Percentiles rank a stretch among this genome's conserved stretches.
Evolutionary conservation across 2,113 vertebrate species (phyloP).

Genomic region (Entosphenus tridentatus): DNA sequence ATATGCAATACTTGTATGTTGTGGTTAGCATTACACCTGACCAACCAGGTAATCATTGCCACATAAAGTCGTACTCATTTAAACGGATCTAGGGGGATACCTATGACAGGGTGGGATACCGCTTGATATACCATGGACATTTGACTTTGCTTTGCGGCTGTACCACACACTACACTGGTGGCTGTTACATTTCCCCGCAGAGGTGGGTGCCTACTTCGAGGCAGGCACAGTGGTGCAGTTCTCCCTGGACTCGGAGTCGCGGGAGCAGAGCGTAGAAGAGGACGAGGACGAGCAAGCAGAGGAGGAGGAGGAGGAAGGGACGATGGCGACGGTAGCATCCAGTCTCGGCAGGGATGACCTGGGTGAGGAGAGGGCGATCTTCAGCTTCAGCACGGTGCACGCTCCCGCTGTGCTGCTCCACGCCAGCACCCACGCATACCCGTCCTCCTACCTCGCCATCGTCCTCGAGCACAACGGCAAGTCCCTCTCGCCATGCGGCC

Average conservation of each 20-base stretch:
- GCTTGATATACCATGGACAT: too few species aligned
- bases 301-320: too few species aligned
- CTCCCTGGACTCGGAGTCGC: background rate
- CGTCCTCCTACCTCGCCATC: background rate
- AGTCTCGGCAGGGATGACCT: background rate
- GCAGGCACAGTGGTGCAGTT: conserved; percentile 3
- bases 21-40: too few species aligned
- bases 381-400: conserved; percentile 1
- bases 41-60: too few species aligned
- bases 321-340: too few species aligned
- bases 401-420: conserved; percentile 4
- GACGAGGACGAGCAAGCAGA: background rate
- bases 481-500: background rate
- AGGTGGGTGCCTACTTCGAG: conserved; percentile 4
- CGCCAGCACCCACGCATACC: background rate
- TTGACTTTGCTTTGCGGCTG: too few species aligned
- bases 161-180: too few species aligned
- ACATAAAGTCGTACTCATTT: too few species aligned
- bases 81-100: too few species aligned
- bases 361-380: background rate
- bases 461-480: conserved; percentile 3
- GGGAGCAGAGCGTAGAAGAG: background rate
- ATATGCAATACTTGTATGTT: too few species aligned
- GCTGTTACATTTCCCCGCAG: background rate
- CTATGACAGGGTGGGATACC: too few species aligned